Percentiles rank a stretch among this genome's conserved stretches.
Evolutionary conservation across 2,113 vertebrate species (phyloP).

Genomic region (Paralichthys olivaceus): DNA sequence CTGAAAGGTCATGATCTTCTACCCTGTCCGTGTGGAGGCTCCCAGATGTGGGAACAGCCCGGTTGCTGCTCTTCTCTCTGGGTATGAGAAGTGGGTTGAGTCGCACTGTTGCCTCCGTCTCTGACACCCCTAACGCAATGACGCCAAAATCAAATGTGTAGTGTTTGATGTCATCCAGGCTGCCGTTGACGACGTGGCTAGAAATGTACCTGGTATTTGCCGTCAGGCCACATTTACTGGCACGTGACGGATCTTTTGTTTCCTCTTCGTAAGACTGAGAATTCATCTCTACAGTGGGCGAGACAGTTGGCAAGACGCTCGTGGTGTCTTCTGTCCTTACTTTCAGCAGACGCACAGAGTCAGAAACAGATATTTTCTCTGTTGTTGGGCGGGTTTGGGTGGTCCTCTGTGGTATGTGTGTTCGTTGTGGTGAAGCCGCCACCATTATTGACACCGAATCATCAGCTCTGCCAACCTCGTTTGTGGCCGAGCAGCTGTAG

Average conservation of each 20-base stretch:
- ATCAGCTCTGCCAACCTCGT: constrained; percentile 87
- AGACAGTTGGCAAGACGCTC: constrained; percentile 37
- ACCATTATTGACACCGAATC: constrained; percentile 84
- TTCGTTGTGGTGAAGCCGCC: constrained; percentile 76
- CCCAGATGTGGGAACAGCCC: constrained; percentile 72
- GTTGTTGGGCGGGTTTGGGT: constrained; percentile 25
- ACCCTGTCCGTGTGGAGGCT: constrained; percentile 83
- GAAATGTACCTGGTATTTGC: constrained; percentile 86
- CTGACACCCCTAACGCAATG: constrained; percentile 92
- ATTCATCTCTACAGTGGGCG: neutral
- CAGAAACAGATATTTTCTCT: neutral
- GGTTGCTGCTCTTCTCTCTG: constrained; percentile 81
- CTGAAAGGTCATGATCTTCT: constrained; percentile 75
- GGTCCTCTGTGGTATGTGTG: neutral
- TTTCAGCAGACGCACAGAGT: constrained; percentile 2
- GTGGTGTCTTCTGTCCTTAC: constrained; percentile 19
- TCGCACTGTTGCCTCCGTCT: constrained; percentile 91
- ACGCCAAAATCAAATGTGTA: constrained; percentile 93
- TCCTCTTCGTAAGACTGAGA: neutral
- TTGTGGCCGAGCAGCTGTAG: constrained; percentile 91
- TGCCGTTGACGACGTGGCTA: constrained; percentile 90
- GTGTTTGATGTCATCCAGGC: constrained; percentile 86
- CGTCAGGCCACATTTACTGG: constrained; percentile 83
- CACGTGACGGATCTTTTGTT: neutral
- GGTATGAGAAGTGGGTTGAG: constrained; percentile 91